A percentile compares a stretch with the other conserved stretches of the same genome.
phyloP scores from a whole-genome alignment of 1,140 invertebrate species.

The Dryas iulia region DNA sequence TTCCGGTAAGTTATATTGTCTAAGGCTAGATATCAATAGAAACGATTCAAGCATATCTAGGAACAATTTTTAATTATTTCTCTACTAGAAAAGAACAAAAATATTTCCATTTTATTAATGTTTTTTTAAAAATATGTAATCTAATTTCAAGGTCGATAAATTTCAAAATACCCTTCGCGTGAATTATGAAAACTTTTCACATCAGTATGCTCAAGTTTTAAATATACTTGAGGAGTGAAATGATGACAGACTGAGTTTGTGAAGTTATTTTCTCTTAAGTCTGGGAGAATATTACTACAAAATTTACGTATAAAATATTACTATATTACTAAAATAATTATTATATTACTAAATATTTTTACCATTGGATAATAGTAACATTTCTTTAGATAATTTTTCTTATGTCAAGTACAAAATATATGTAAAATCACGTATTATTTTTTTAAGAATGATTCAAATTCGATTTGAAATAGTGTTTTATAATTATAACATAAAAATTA shows the following conservation, averaged over 20 bases:
- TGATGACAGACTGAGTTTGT: background rate
- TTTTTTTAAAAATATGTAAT: too few species aligned
- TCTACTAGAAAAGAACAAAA: too few species aligned
- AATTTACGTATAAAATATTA: background rate
- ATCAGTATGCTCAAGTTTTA: background rate
- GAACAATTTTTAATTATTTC: background rate
- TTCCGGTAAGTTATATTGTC: background rate
- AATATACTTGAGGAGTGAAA: background rate
- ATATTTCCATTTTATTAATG: too few species aligned
- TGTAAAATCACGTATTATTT: too few species aligned
- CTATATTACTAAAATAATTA: too few species aligned
- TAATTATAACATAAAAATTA: background rate
- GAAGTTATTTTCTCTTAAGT: background rate
- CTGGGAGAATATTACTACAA: background rate
- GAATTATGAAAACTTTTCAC: background rate
- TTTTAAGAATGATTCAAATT: too few species aligned
- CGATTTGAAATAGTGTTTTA: too few species aligned
- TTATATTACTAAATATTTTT: too few species aligned
- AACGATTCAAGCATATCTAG: background rate
- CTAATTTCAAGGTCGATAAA: background rate
- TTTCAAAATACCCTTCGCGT: background rate
- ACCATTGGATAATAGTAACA: too few species aligned
- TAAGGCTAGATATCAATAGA: background rate
- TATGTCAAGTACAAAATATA: too few species aligned
- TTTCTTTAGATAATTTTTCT: too few species aligned